Conservation (phyloP, 2,888 invertebrate genomes). For the Fragum fragum region DNA sequence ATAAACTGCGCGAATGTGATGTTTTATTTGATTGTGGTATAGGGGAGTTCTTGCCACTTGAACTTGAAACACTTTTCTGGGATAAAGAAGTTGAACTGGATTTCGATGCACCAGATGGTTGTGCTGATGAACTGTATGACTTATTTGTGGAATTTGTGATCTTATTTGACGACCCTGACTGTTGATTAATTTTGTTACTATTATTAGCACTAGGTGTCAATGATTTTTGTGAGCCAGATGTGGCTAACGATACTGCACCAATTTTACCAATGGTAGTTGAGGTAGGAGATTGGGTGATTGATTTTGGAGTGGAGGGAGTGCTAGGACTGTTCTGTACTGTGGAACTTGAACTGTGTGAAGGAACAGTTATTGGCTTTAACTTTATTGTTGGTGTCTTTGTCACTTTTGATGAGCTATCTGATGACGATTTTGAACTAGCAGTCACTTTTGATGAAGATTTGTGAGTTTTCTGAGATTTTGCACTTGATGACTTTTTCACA, state of each 20-base stretch:
- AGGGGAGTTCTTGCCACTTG: constrained; percentile 64
- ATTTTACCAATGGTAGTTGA: constrained; percentile 72
- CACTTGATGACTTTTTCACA: constrained; percentile 50
- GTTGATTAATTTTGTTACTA: constrained; percentile 27
- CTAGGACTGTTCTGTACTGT: constrained; percentile 44
- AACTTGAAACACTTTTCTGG: constrained; percentile 58
- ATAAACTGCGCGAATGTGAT: constrained; percentile 48
- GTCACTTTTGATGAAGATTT: constrained; percentile 59
- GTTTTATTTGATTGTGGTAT: constrained; percentile 49
- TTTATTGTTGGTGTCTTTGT: constrained; percentile 83
- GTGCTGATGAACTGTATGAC: constrained; percentile 20
- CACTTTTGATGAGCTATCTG: constrained; percentile 63
- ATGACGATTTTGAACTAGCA: constrained; percentile 54
- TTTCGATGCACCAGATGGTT: constrained; percentile 32
- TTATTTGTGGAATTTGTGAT: constrained; percentile 23
- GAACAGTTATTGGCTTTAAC: constrained; percentile 90
- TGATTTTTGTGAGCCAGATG: constrained; percentile 68
- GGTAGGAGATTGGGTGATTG: constrained; percentile 70
- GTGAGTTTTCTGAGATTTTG: constrained; percentile 68
- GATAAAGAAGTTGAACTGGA: constrained; percentile 21
- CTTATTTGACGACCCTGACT: constrained; percentile 22
- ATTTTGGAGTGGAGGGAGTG: constrained; percentile 62
- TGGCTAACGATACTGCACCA: constrained; percentile 71
- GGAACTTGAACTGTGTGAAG: constrained; percentile 85
- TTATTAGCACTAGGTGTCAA: constrained; percentile 38